Conservation (phyloP, 2,113 vertebrate species). For the Carassius auratus region DNA sequence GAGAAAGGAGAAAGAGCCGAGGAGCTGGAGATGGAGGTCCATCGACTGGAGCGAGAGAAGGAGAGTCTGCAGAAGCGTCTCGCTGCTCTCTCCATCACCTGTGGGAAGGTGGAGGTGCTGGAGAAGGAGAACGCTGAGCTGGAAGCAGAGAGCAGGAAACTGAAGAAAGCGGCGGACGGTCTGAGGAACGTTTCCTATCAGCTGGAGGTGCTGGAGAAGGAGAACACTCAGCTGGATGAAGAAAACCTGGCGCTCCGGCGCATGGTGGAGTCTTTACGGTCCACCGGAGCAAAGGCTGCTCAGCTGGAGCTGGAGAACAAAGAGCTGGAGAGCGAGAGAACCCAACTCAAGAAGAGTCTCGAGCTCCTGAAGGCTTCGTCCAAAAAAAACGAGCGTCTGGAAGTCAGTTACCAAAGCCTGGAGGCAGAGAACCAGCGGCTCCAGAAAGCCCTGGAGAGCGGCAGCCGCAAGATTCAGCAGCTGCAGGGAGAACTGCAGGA, state of each 20-base stretch:
- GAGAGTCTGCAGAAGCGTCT: conserved; percentile 92
- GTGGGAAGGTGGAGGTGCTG: conserved; percentile 89
- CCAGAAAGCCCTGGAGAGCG: conserved; percentile 95
- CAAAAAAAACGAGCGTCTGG: conserved; percentile 93
- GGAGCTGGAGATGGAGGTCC: conserved; percentile 88
- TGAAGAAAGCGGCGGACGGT: conserved; percentile 90
- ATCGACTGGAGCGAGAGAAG: conserved; percentile 88
- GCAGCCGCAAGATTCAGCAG: conserved; percentile 94
- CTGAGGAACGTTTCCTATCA: conserved; percentile 90
- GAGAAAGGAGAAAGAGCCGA: conserved; percentile 92
- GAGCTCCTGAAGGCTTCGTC: conserved; percentile 92
- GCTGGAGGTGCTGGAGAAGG: conserved; percentile 91
- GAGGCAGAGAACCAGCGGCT: conserved; percentile 97
- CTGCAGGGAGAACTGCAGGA: conserved; percentile 92
- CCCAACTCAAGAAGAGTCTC: conserved; percentile 87
- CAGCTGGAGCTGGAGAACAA: conserved; percentile 92
- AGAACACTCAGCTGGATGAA: conserved; percentile 91
- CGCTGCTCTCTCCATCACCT: conserved; percentile 88
- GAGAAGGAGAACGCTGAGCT: conserved; percentile 92
- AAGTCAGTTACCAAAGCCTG: conserved; percentile 94
- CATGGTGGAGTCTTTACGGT: conserved; percentile 85
- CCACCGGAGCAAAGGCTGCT: conserved; percentile 83
- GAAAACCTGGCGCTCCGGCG: conserved; percentile 92
- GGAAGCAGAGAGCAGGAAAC: conserved; percentile 87
- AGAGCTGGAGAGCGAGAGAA: conserved; percentile 92